Evolutionary conservation across 2,113 vertebrate species (phyloP).

Genomic region (Crotalus tigris): DNA sequence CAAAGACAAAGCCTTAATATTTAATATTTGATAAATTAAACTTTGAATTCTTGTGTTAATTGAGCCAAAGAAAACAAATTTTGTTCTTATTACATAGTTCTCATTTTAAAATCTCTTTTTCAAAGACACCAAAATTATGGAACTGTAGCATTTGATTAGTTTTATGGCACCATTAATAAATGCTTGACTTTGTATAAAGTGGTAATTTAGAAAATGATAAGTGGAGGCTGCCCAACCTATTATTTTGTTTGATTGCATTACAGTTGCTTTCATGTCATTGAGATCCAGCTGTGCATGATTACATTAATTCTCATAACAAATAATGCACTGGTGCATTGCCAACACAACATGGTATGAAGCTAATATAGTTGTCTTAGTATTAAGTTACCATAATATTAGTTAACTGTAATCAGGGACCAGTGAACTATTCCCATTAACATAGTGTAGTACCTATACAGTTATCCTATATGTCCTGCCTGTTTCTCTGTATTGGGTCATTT

Average conservation of each 20-base stretch:
- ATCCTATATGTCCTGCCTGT: neutral
- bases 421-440: neutral
- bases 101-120: conserved; percentile 36
- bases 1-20: conserved; percentile 12
- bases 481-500: neutral
- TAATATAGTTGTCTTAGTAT: conserved; percentile 27
- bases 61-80: conserved; percentile 2
- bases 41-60: neutral
- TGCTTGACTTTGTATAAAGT: conserved; percentile 59
- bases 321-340: conserved; percentile 45
- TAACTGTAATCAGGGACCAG: neutral
- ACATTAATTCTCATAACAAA: conserved; percentile 64
- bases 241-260: conserved; percentile 66
- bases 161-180: conserved; percentile 55
- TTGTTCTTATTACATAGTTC: conserved; percentile 8
- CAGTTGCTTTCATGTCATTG: conserved; percentile 65
- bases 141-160: conserved; percentile 29
- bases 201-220: conserved; percentile 61
- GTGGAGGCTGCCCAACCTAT: conserved; percentile 56
- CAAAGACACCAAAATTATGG: conserved; percentile 20
- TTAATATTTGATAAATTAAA: conserved; percentile 20
- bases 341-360: conserved; percentile 42
- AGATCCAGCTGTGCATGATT: conserved; percentile 67
- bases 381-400: conserved; percentile 26
- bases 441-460: neutral